These are phyloP conservation scores for Irena cyanogastra DNA, from an alignment of 2,113 vertebrate genomes.

Conservation along the genomic window DNA sequence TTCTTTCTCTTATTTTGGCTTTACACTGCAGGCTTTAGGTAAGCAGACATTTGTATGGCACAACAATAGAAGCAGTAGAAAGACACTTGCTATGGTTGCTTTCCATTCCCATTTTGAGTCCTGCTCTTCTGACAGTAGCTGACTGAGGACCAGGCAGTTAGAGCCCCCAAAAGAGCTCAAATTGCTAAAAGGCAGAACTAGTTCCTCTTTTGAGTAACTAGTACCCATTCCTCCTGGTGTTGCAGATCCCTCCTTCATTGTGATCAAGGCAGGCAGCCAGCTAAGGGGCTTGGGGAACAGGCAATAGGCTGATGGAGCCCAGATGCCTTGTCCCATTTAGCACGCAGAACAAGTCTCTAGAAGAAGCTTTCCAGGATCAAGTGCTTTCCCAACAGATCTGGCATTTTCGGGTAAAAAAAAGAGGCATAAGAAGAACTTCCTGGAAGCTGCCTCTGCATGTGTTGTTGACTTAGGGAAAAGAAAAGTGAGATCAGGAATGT, in stretches of 20 bases:
- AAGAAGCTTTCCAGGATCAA: not conserved
- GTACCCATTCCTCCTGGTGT: not conserved
- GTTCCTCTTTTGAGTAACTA: not conserved
- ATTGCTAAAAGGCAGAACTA: not conserved
- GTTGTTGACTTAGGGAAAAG: not conserved
- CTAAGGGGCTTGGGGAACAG: not conserved
- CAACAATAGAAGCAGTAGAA: not conserved
- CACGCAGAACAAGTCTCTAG: not conserved
- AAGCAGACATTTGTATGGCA: not conserved
- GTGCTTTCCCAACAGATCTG: not conserved
- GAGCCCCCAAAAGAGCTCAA: not conserved
- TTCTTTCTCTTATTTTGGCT: not conserved
- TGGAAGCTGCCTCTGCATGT: fast-evolving
- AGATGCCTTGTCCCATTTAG: not conserved
- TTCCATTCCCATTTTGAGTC: not conserved
- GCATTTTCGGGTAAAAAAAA: not conserved
- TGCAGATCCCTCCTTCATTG: not conserved
- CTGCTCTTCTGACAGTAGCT: not conserved
- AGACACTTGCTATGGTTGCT: not conserved
- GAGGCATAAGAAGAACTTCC: not conserved
- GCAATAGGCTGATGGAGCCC: not conserved
- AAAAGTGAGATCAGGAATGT: not conserved
- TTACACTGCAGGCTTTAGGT: not conserved
- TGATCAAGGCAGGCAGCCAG: not conserved
- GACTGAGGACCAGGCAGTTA: not conserved